Conservation (phyloP, 30 jellyfish, hydroid and myxozoan species). For the Sanderia malayensis region DNA sequence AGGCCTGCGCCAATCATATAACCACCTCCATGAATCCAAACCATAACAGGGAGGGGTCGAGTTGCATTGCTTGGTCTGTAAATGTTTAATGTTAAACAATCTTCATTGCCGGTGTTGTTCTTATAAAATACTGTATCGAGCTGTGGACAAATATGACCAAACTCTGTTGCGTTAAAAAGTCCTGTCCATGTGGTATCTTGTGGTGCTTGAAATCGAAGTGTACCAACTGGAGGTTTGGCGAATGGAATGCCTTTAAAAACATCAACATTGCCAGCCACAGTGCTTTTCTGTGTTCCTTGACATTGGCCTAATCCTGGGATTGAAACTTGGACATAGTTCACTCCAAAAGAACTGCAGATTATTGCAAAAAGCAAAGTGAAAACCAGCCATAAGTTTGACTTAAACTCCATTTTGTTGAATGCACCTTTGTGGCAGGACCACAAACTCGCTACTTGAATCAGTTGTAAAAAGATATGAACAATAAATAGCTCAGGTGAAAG, state of each 20-base stretch:
- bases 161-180: conserved; percentile 12
- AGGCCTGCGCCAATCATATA: conserved; percentile 27
- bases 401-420: too few relatives aligned
- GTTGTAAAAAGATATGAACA: too few relatives aligned
- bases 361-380: background rate
- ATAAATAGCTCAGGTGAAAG: too few relatives aligned
- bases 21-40: conserved; percentile 74
- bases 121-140: background rate
- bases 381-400: too few relatives aligned
- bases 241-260: conserved; percentile 24
- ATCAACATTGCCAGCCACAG: background rate
- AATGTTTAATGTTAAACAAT: conserved; percentile 8
- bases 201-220: conserved; percentile 35
- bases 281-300: background rate
- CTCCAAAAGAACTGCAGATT: background rate
- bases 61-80: conserved; percentile 4
- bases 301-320: background rate
- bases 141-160: conserved; percentile 25
- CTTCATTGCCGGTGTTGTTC: background rate
- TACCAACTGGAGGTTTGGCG: conserved; percentile 44
- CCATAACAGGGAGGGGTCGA: conserved; percentile 20
- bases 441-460: too few relatives aligned
- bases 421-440: too few relatives aligned
- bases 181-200: conserved; percentile 19
- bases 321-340: background rate